Evolutionary conservation across 2,888 invertebrate species (phyloP).

Genomic region (Ichneumoninae sp.): DNA sequence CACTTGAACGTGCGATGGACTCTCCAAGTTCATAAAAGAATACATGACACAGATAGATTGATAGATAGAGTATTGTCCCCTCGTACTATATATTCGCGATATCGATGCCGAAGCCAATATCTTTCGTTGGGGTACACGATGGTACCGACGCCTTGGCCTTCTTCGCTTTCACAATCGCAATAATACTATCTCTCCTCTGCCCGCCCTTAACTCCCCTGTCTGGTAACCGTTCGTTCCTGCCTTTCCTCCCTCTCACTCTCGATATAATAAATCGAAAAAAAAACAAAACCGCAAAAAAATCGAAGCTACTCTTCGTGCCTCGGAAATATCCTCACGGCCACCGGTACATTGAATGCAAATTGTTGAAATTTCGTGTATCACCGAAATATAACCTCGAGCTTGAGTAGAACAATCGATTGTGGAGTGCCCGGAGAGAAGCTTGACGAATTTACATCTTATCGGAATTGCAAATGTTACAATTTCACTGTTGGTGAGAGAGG

Average conservation of each 20-base stretch:
- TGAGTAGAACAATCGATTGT: conserved; percentile 10
- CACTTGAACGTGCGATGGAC: conserved; percentile 32
- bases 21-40: conserved; percentile 25
- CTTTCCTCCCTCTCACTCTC: conserved; percentile 66
- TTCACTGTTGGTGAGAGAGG: no score
- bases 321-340: conserved; percentile 51
- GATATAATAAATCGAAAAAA: conserved; percentile 73
- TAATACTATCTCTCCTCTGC: conserved; percentile 35
- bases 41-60: conserved; percentile 2
- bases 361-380: conserved; percentile 28
- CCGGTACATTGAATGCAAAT: conserved; percentile 45
- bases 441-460: conserved; percentile 44
- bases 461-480: conserved; percentile 17
- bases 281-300: conserved; percentile 69
- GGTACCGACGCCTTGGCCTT: conserved; percentile 68
- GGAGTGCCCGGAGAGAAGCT: conserved; percentile 30
- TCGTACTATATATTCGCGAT: conserved; percentile 44
- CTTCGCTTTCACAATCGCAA: conserved; percentile 59
- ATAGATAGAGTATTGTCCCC: background rate
- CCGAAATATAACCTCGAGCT: background rate
- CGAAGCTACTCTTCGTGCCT: conserved; percentile 64
- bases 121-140: conserved; percentile 68
- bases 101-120: conserved; percentile 65
- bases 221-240: conserved; percentile 62
- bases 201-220: conserved; percentile 14